Conservation (phyloP, 2,113 vertebrate species). For the Ancistrus triradiatus region DNA sequence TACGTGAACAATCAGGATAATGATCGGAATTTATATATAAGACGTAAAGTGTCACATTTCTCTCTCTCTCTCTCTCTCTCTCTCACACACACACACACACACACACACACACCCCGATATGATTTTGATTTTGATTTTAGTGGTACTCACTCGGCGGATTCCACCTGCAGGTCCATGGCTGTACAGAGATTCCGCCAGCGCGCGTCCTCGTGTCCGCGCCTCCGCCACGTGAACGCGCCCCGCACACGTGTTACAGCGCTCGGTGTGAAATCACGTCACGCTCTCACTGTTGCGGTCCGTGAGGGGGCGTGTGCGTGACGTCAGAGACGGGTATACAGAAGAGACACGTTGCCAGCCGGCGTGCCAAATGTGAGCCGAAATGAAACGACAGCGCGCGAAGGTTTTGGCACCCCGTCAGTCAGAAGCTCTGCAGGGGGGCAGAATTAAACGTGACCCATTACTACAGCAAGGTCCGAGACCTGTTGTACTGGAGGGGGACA, state of each 20-base stretch:
- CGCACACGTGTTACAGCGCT: conserved; percentile 62
- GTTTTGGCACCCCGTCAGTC: no score
- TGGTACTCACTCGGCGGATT: conserved; percentile 44
- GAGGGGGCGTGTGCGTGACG: conserved; percentile 1
- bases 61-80: no score
- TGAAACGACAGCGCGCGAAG: no score
- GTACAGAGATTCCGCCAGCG: conserved; percentile 25
- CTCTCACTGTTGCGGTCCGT: conserved; percentile 2
- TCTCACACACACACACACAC: not conserved
- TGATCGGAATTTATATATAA: no score
- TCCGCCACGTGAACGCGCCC: conserved; percentile 64
- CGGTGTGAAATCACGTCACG: conserved; percentile 14
- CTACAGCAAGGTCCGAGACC: no score
- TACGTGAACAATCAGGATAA: no score
- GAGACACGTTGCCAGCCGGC: not conserved
- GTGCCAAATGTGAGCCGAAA: not conserved
- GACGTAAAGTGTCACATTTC: no score
- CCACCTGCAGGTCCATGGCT: conserved; percentile 42
- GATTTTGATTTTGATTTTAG: not conserved
- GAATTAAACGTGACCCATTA: no score
- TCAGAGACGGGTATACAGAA: not conserved
- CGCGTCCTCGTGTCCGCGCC: conserved; percentile 33
- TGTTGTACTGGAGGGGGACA: no score
- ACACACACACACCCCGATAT: not conserved
- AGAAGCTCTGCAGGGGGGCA: no score